These are phyloP conservation scores for Acrocephalus kingi DNA, from an alignment of 2,113 vertebrate species.

Conservation along the genomic window DNA sequence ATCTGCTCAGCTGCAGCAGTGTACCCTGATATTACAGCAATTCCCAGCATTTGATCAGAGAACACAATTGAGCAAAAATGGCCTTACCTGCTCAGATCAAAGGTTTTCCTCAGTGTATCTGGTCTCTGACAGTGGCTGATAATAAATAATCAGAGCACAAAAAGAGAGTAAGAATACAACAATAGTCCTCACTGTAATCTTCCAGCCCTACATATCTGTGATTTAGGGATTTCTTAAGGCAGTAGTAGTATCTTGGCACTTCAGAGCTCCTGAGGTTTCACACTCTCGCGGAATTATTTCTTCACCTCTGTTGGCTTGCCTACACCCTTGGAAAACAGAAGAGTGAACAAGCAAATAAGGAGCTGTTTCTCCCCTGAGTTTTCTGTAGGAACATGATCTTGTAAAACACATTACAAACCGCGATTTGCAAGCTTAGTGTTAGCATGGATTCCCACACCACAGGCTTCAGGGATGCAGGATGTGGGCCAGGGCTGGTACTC, in stretches of 20 bases:
- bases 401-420: background rate
- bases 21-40: background rate
- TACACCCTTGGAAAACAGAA: background rate
- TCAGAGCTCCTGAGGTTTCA: background rate
- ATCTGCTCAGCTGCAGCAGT: background rate
- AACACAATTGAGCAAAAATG: background rate
- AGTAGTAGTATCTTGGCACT: background rate
- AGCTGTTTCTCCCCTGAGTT: background rate
- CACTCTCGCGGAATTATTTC: background rate
- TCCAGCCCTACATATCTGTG: background rate
- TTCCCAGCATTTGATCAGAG: background rate
- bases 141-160: background rate
- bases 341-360: background rate
- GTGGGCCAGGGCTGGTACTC: background rate
- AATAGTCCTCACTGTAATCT: background rate
- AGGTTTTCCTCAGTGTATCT: background rate
- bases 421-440: background rate
- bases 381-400: background rate
- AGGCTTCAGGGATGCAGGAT: background rate
- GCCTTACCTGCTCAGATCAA: background rate
- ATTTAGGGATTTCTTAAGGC: background rate
- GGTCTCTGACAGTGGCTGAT: background rate
- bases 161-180: background rate
- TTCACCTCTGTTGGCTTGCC: background rate
- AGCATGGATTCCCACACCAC: rapidly evolving